Base-by-base conservation (phyloP, 2,888 invertebrate genomes). In the Yponomeuta plumbellus region DNA sequence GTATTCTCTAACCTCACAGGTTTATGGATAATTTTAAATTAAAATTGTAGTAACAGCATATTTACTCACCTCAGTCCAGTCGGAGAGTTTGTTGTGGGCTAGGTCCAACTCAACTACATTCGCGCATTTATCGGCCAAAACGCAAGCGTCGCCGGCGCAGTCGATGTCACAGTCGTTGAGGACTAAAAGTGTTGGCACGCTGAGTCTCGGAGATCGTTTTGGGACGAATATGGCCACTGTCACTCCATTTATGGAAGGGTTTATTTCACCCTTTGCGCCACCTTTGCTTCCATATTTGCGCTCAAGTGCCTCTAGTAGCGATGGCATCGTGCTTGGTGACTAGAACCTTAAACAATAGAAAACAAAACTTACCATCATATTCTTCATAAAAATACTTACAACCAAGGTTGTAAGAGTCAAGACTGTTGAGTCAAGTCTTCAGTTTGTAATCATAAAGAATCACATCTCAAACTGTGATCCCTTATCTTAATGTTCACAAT, bases 21-120 rank as follows among this genome's bases (percentile, higher is more conserved):
- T 34, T 34, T 34, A 34, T 34, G 34, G 34, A 34, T 34, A 34
- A 5, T 34, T 39, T 52, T 52, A 17, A 13, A 5, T 17, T 52
- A 13, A 52, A 52, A 52, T 52, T 8, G 17, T 52, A 52, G 17
- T 34, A 34, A 34, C 34, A 34, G 34, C 34, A 6, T 6, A 34
- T 52, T 52, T 52, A 52, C 79, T 85, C 87, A 96, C 97, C 93
- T 98, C 97, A 73, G 94, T 93, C 97, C 98, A 98, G 77, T 96
- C 94, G 69, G 94, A 94, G 23, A 98, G 93, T 81, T 96, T 95
- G 85, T 99, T 99, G 81, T 98, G 97, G 58, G 98, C 97, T 74
- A 99, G 92, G 84, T 99, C 98, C 73, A 98, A 92, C 84, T 98
- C 98, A 74, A 96, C 95, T n/a, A 98, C 98, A 74, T 96, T 95